A percentile compares a stretch with the other conserved stretches of the same genome.
Evolutionary conservation across 1,140 invertebrate species (phyloP).

Genomic region (Caenorhabditis briggsae): DNA sequence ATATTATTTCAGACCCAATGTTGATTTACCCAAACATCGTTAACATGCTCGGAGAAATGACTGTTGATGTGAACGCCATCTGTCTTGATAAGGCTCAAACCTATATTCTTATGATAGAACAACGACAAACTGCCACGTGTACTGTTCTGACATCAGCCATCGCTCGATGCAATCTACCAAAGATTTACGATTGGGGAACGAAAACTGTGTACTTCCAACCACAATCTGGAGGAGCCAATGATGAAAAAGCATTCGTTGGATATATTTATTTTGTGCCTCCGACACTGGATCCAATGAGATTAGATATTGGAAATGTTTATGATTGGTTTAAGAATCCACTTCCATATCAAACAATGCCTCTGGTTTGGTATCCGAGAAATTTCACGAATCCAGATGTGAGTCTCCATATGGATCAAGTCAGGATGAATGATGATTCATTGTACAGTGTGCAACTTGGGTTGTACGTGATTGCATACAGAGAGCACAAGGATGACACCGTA

Average conservation of each 20-base stretch:
- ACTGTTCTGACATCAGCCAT: slow-evolving; percentile 74
- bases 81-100: slow-evolving; percentile 75
- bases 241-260: slow-evolving; percentile 77
- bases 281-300: slow-evolving; percentile 77
- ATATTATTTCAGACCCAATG: slow-evolving; percentile 72
- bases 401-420: slow-evolving; percentile 62
- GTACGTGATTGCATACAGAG: slow-evolving; percentile 77
- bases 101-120: slow-evolving; percentile 78
- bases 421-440: slow-evolving; percentile 71
- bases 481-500: slow-evolving; percentile 74
- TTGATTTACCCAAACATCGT: slow-evolving; percentile 78
- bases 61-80: slow-evolving; percentile 77
- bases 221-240: slow-evolving; percentile 77
- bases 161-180: slow-evolving; percentile 75
- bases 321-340: slow-evolving; percentile 78
- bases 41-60: slow-evolving; percentile 78
- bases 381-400: slow-evolving; percentile 77
- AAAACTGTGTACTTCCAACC: slow-evolving; percentile 78
- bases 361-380: slow-evolving; percentile 76
- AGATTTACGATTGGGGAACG: slow-evolving; percentile 78
- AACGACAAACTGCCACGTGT: slow-evolving; percentile 76
- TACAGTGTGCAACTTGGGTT: slow-evolving; percentile 75
- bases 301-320: slow-evolving; percentile 78
- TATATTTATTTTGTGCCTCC: slow-evolving; percentile 78
- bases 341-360: slow-evolving; percentile 72